phyloP scores from a whole-genome alignment of 2,888 invertebrate genomes.

The Sphaerophoria taeniata region DNA sequence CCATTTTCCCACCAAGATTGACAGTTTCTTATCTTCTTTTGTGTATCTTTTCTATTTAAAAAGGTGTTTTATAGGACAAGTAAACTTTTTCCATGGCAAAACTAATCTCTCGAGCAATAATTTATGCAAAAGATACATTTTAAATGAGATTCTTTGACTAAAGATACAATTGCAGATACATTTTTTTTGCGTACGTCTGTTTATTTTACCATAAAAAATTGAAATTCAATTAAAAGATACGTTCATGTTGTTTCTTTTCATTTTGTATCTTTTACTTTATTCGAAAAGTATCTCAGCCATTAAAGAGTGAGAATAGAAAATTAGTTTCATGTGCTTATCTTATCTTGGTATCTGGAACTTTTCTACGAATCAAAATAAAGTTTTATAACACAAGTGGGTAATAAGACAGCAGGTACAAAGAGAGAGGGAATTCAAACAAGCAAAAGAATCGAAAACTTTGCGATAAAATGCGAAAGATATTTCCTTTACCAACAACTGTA shows the following conservation, averaged over 20 bases:
- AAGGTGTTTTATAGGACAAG: too few relatives aligned
- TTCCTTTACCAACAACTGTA: neutral
- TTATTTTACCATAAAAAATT: neutral
- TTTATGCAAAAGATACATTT: neutral
- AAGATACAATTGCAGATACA: neutral
- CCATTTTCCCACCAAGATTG: too few relatives aligned
- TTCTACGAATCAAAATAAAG: slow-evolving; percentile 71
- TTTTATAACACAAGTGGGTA: slow-evolving; percentile 32
- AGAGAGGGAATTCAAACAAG: slow-evolving; percentile 25
- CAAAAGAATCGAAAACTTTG: slow-evolving; percentile 26
- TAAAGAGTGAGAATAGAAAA: slow-evolving; percentile 30
- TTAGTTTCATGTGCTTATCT: slow-evolving; percentile 51
- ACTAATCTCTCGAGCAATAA: neutral
- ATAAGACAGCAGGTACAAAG: neutral
- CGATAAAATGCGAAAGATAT: slow-evolving; percentile 70
- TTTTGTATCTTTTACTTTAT: slow-evolving; percentile 20
- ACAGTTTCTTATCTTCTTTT: too few relatives aligned
- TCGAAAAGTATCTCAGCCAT: slow-evolving; percentile 55
- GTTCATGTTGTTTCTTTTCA: neutral
- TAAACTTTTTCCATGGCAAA: too few relatives aligned
- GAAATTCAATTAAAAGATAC: slow-evolving; percentile 23
- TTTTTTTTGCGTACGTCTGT: neutral
- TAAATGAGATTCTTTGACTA: neutral
- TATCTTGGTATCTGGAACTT: slow-evolving; percentile 62
- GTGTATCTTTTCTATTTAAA: neutral